Conservation (phyloP, 2,888 invertebrate genomes). For the Subacronicta megacephala region DNA sequence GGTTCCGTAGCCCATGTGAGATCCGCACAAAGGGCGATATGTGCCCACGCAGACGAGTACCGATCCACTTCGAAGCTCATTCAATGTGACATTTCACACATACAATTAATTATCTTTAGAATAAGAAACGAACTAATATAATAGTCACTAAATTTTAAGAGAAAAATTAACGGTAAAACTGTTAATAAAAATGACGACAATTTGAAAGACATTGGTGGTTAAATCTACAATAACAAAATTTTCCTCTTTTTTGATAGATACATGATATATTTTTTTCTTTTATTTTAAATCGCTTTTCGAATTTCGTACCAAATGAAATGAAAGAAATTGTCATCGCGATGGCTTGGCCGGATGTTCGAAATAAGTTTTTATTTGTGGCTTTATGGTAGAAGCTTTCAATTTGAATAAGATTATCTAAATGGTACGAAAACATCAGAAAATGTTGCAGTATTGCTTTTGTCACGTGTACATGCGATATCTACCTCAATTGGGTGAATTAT, state of each 20-base stretch:
- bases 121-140: constrained; percentile 82
- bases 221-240: constrained; percentile 88
- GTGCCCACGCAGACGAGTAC: constrained; percentile 86
- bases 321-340: constrained; percentile 82
- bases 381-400: constrained; percentile 57
- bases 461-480: not conserved
- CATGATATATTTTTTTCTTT: constrained; percentile 83
- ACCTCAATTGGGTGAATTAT: not conserved
- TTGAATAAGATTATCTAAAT: constrained; percentile 8
- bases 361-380: constrained; percentile 56
- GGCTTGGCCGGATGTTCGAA: constrained; percentile 65
- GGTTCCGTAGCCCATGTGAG: constrained; percentile 86
- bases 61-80: constrained; percentile 89
- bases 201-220: constrained; percentile 87
- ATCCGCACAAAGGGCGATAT: constrained; percentile 88
- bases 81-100: constrained; percentile 87
- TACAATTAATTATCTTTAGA: constrained; percentile 83
- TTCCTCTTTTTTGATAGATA: constrained; percentile 87
- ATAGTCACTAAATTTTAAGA: constrained; percentile 84
- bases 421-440: not conserved
- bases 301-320: constrained; percentile 75
- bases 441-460: not conserved
- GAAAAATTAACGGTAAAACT: constrained; percentile 85
- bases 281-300: constrained; percentile 86
- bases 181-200: constrained; percentile 87